Evolutionary conservation across 1,140 invertebrate species (phyloP), one percentile per base, ranked within the genome.

Genomic region (Drosophila kepulauana): DNA sequence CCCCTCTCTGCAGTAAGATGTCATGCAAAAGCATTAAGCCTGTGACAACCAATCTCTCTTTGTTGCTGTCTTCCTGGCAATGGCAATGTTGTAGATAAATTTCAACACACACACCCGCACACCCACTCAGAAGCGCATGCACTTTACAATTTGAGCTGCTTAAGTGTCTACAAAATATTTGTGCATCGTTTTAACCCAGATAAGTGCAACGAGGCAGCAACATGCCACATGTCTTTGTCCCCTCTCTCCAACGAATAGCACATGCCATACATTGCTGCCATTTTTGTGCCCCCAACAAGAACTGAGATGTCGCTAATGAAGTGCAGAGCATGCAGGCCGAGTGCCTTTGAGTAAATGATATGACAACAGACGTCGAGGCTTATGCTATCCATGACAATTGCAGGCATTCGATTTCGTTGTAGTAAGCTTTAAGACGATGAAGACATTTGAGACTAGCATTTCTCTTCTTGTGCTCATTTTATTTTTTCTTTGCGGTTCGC

Each of bases 21-120:
- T 56, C 78, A 87, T 86, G 82, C 79, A 86, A 86, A 25, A 86
- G 72, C 85, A 85, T 78, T 79, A 81, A 79, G 79, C 78, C 76
- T 67, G 57, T 51, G 33, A 70, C 58, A 58, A 68, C n/a, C 54
- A 69, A 69, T 56, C 7, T 54, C 38, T 20, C 35, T 16, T 57
- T 38, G 43, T 75, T 71, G 69, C 57, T 54, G 56, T 69, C 49
- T 64, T 25, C 35, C 52, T 70, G 70, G 58, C 52, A 46, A 56
- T 71, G 13, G 67, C 41, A 77, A 84, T 86, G 75, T 72, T 78
- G 82, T 54, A 84, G 81, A 85, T 88, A 88, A 81, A 89, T 84
- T 76, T 76, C 54, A 61, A 67, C 8, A 46, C 65, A 64, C 63
- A 49, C 33, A 11, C 64, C 68, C 62, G 25, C 11, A 1, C 16